A percentile compares a stretch with the other conserved stretches of the same genome.
phyloP scores from a whole-genome alignment of 2,113 vertebrate species.

The Percina caprodes region DNA sequence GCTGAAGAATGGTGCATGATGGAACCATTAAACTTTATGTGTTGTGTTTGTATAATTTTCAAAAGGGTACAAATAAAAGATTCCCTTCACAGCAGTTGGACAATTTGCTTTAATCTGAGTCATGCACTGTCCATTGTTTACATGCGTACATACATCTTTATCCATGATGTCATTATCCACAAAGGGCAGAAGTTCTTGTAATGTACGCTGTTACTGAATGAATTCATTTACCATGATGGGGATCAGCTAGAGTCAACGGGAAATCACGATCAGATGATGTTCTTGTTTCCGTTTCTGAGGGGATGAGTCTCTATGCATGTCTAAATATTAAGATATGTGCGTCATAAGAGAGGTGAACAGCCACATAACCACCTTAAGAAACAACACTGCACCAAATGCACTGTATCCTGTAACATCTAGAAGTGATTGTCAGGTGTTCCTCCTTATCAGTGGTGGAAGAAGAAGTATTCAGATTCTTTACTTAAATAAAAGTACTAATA shows the following conservation, averaged over 20 bases:
- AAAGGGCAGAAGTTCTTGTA: too few species aligned
- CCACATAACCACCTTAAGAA: too few species aligned
- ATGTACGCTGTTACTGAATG: not conserved
- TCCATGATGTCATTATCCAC: not conserved
- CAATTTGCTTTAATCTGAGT: not conserved
- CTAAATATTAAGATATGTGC: not conserved
- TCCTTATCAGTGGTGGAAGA: too few species aligned
- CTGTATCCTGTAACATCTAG: too few species aligned
- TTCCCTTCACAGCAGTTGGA: not conserved
- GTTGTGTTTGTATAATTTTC: conserved; percentile 57
- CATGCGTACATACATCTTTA: not conserved
- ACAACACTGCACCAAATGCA: too few species aligned
- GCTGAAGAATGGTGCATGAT: conserved; percentile 27
- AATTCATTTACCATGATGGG: not conserved
- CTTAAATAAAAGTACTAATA: too few species aligned
- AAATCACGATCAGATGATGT: not conserved
- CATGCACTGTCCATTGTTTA: not conserved
- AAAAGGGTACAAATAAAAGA: conserved; percentile 47
- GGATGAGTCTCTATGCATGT: not conserved
- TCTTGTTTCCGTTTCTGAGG: not conserved
- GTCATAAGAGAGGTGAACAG: not conserved
- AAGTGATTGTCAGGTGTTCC: too few species aligned
- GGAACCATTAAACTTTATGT: conserved; percentile 67
- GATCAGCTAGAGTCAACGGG: not conserved
- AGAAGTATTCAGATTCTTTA: too few species aligned